Conservation (phyloP, 2,888 invertebrate species). For the Tipula unca region DNA sequence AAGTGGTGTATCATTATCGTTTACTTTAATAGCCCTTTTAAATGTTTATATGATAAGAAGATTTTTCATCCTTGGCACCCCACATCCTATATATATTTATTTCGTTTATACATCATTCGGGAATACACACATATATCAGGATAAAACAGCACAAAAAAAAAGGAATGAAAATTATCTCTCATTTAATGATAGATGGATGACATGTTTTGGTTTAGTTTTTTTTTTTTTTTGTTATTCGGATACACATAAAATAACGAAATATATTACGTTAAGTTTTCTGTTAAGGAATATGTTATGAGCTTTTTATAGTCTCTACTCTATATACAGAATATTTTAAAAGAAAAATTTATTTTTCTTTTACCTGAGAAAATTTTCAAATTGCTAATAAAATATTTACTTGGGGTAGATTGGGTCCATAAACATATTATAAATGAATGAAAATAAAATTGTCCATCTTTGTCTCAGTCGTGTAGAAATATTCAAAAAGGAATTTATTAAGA, state of each 20-base stretch:
- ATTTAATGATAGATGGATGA: not conserved
- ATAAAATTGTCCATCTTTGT: not conserved
- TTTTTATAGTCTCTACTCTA: not conserved
- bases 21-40: not conserved
- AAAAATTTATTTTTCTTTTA: not conserved
- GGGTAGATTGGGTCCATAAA: not conserved
- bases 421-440: not conserved
- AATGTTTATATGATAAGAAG: not conserved
- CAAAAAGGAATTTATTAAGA: not conserved
- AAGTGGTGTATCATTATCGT: slow-evolving; percentile 3
- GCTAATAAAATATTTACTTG: slow-evolving; percentile 2
- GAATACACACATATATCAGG: not conserved
- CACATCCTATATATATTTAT: not conserved
- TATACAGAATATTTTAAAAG: not conserved
- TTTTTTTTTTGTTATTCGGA: no score
- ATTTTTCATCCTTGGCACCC: not conserved
- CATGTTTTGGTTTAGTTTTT: not conserved
- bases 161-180: not conserved
- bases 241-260: not conserved
- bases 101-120: not conserved
- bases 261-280: not conserved
- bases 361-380: not conserved
- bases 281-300: not conserved
- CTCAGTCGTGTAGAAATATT: not conserved
- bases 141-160: not conserved